Base-by-base conservation (phyloP, 2,888 invertebrate genomes). In the Orthosia cruda region DNA sequence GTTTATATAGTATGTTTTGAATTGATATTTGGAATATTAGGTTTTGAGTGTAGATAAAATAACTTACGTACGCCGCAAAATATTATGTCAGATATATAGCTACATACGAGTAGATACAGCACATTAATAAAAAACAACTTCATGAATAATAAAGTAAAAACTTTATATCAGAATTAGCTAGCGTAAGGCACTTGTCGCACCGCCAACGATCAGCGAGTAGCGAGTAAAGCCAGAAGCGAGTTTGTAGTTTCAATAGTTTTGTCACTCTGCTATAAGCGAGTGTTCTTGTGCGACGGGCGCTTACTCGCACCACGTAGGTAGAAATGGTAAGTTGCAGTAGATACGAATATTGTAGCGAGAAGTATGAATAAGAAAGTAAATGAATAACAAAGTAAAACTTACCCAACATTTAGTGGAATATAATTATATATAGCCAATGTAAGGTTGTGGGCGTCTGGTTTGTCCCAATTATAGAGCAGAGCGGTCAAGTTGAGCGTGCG, bases 401-500 rank as follows among this genome's bases (percentile, higher is more conserved):
- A 96, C 96, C 95, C 94, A 74, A 95, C 92, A 87, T 96, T 96
- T 32, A 96, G 93, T 84, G 96, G 91, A 90, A 96, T 96, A 49
- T 95, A 93, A 88, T 95, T 95, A 74, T 9, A 40, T 9, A 40
- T 9, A 40, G 95, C 91, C 86, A 96, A 87, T 61, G 96, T 96
- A 54, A 96, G 80, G 87, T 96, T 96, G 77, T 95, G 92, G 45
- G 96, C 94, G 77, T 96, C 96, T 13, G 93, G 89, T 0, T 94
- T 88, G 86, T 95, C 95, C 96, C 96, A 96, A 69, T 93, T 91
- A 84, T 95, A 95, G 32, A 95, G 92, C 77, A 93, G 89, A 83
- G 94, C 91, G 80, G 95, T 95, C 95, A 4, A 95, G 91, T 55
- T 94, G 93, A 12, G 92, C 92, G 86, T 92, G 93, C 0, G 92